These are phyloP conservation scores for Barypeithes pellucidus DNA, from an alignment of 2,888 invertebrate genomes.

Conservation along the genomic window DNA sequence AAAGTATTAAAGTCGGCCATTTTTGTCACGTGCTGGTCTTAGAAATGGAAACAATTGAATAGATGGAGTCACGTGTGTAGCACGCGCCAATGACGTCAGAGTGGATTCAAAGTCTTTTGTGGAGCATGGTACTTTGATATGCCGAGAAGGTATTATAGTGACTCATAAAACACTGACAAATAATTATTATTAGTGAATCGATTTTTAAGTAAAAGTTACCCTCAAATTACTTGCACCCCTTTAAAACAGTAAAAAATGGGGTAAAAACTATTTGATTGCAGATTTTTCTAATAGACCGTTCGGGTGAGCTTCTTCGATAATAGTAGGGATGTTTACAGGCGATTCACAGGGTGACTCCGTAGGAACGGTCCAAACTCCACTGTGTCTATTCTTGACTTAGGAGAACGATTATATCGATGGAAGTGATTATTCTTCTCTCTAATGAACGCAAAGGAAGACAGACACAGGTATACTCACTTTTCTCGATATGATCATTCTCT, in stretches of 20 bases:
- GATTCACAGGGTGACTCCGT: no score
- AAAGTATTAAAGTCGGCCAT: conserved; percentile 61
- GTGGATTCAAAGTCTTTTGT: conserved; percentile 47
- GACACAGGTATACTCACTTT: no score
- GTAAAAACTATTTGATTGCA: background rate
- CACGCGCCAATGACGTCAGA: conserved; percentile 66
- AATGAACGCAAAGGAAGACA: no score
- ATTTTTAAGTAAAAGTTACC: conserved; percentile 36
- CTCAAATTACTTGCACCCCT: conserved; percentile 3
- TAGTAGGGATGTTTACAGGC: no score
- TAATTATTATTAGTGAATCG: conserved; percentile 44
- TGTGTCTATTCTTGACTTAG: no score
- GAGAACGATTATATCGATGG: no score
- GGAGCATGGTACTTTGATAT: conserved; percentile 58
- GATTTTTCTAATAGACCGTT: no score
- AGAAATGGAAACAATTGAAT: conserved; percentile 66
- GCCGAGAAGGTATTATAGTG: conserved; percentile 64
- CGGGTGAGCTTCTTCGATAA: no score
- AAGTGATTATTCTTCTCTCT: no score
- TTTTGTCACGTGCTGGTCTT: conserved; percentile 65
- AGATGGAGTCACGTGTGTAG: conserved; percentile 63
- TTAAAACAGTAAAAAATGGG: background rate
- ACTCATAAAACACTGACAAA: conserved; percentile 59
- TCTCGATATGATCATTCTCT: no score
- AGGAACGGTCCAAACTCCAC: no score